Evolutionary conservation across 2,888 invertebrate species (phyloP).

Genomic region (Lepidocyrtinus sp.): DNA sequence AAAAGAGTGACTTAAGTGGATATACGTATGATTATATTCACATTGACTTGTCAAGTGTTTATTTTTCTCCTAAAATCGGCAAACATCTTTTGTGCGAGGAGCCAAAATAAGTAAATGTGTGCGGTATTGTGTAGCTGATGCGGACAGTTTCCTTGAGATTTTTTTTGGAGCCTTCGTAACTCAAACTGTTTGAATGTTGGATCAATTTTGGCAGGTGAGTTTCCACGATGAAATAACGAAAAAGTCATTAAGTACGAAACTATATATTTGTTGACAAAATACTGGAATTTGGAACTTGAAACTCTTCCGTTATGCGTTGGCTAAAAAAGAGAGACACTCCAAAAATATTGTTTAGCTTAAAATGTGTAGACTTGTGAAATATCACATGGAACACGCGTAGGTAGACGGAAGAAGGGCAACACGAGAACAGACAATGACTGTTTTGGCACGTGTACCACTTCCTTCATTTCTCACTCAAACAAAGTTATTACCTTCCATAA

Average conservation of each 20-base stretch:
- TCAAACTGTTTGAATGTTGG: conserved; percentile 50
- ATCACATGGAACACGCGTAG: background rate
- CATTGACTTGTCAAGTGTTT: background rate
- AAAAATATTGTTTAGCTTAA: too few relatives aligned
- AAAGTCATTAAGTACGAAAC: too few relatives aligned
- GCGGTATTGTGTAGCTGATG: background rate
- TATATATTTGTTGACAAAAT: too few relatives aligned
- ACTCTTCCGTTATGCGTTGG: too few relatives aligned
- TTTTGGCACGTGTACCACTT: conserved; percentile 40
- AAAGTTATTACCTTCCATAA: background rate
- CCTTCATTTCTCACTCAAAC: conserved; percentile 22
- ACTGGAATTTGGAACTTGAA: too few relatives aligned
- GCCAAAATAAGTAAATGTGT: background rate
- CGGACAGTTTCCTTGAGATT: background rate
- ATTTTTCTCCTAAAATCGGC: conserved; percentile 48
- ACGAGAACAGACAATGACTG: conserved; percentile 19
- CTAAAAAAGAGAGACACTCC: too few relatives aligned
- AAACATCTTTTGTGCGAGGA: background rate
- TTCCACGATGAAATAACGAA: too few relatives aligned
- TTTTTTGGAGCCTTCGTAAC: background rate
- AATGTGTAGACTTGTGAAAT: background rate
- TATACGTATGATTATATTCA: background rate
- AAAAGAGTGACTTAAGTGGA: background rate
- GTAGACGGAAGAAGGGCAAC: conserved; percentile 27
- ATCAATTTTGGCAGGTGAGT: conserved; percentile 58